Conservation (phyloP, 2,113 vertebrate genomes). For the Cervus canadensis region DNA sequence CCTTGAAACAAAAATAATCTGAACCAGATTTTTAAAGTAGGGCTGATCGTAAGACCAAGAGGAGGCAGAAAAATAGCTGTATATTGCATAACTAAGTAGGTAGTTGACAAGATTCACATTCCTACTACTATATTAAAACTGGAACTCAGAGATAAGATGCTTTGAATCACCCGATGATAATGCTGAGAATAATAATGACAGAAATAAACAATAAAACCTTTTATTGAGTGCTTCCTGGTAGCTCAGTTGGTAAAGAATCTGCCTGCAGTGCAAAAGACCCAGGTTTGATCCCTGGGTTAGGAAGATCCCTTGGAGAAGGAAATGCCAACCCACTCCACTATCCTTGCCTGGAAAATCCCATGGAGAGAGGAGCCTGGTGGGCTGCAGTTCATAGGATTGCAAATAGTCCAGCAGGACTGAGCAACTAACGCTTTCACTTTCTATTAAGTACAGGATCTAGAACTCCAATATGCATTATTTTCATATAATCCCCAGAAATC, state of each 20-base stretch:
- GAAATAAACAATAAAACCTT: slow-evolving; percentile 18
- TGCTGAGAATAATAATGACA: neutral
- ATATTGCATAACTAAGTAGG: slow-evolving; percentile 27
- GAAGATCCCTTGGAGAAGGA: neutral
- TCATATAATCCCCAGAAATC: neutral
- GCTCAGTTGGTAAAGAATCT: neutral
- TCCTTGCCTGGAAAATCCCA: neutral
- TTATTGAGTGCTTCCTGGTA: neutral
- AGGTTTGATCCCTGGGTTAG: neutral
- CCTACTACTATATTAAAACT: slow-evolving; percentile 31
- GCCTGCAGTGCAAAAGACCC: neutral
- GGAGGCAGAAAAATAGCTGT: neutral
- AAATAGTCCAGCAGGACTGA: neutral
- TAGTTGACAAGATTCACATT: slow-evolving; percentile 18
- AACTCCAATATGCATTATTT: neutral
- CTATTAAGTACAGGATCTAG: neutral
- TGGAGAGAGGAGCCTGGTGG: neutral
- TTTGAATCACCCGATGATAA: slow-evolving; percentile 26
- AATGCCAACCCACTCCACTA: neutral
- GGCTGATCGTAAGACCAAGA: neutral
- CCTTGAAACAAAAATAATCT: slow-evolving; percentile 37
- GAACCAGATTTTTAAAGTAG: neutral
- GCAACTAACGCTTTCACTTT: neutral
- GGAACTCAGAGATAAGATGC: neutral
- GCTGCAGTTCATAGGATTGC: neutral